Percentiles rank a stretch among this genome's conserved stretches.
Evolutionary conservation across 2,113 vertebrate genomes (phyloP).

Genomic region (Trichomycterus rosablanca): DNA sequence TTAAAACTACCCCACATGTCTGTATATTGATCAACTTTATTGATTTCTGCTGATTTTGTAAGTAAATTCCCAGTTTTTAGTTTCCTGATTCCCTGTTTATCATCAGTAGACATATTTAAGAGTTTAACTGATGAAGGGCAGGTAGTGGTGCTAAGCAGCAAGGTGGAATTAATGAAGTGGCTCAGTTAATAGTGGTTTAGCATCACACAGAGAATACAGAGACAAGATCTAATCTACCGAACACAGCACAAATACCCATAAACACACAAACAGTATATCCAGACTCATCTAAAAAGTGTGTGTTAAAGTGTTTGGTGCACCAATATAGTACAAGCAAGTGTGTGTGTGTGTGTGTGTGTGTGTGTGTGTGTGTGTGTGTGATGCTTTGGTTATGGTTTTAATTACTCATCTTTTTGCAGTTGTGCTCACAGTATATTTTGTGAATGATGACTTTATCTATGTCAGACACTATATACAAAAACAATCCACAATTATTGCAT

Average conservation of each 20-base stretch:
- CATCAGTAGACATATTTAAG: no score
- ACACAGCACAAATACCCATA: constrained; percentile 56
- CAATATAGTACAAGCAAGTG: constrained; percentile 28
- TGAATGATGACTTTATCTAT: constrained; percentile 17
- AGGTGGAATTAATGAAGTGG: constrained; percentile 12
- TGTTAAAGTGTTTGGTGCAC: constrained; percentile 26
- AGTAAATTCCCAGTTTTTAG: no score
- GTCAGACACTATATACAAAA: no score
- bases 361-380: constrained; percentile 19
- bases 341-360: constrained; percentile 25
- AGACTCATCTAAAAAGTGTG: constrained; percentile 18
- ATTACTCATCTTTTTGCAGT: constrained; percentile 16
- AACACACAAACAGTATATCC: constrained; percentile 41
- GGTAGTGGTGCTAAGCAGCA: constrained; percentile 14
- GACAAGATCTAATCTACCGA: constrained; percentile 45
- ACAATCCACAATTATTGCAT: constrained; percentile 21
- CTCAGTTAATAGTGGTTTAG: constrained; percentile 32
- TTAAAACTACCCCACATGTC: no score
- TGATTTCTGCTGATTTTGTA: no score
- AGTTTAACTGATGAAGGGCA: no score
- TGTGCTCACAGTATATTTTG: constrained; percentile 12
- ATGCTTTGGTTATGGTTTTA: constrained; percentile 36
- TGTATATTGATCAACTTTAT: no score
- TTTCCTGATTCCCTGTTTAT: no score
- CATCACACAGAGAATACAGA: constrained; percentile 20